Conservation (phyloP, 2,888 invertebrate genomes). For the Dasypogon diadema region DNA sequence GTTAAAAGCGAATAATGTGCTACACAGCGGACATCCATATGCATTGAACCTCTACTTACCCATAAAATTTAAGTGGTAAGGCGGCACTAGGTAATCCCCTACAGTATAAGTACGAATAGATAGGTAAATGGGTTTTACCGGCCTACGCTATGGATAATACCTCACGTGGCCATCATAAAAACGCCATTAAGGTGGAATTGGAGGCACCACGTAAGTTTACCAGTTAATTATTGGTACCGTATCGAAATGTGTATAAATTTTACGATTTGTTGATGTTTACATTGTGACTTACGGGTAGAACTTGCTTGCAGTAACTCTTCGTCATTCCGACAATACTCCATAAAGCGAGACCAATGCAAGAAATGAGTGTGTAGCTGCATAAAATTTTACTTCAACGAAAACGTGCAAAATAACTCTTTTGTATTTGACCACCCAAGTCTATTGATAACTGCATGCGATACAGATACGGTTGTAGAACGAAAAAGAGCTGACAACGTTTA, state of each 20-base stretch:
- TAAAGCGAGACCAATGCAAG: too few relatives aligned
- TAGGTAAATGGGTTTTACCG: constrained; percentile 19
- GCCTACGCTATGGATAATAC: not conserved
- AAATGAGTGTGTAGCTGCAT: too few relatives aligned
- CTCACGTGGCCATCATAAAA: constrained; percentile 22
- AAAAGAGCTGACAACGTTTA: too few relatives aligned
- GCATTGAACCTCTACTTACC: not conserved
- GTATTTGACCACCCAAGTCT: constrained; percentile 9
- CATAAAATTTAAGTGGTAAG: not conserved
- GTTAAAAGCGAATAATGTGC: not conserved
- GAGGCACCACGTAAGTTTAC: too few relatives aligned
- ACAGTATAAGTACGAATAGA: not conserved
- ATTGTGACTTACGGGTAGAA: not conserved
- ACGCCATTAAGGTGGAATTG: constrained; percentile 1
- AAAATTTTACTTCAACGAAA: not conserved
- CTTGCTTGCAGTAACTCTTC: too few relatives aligned
- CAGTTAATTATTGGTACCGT: not conserved
- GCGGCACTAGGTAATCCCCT: not conserved
- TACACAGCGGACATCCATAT: not conserved
- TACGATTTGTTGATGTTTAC: constrained; percentile 26
- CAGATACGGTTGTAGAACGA: too few relatives aligned
- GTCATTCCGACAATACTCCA: too few relatives aligned
- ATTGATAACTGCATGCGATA: too few relatives aligned
- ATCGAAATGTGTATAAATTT: constrained; percentile 7
- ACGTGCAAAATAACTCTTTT: constrained; percentile 18